These are phyloP conservation scores for Lepisosteus osseus DNA, from an alignment of 2,113 vertebrate species.

Conservation along the genomic window DNA sequence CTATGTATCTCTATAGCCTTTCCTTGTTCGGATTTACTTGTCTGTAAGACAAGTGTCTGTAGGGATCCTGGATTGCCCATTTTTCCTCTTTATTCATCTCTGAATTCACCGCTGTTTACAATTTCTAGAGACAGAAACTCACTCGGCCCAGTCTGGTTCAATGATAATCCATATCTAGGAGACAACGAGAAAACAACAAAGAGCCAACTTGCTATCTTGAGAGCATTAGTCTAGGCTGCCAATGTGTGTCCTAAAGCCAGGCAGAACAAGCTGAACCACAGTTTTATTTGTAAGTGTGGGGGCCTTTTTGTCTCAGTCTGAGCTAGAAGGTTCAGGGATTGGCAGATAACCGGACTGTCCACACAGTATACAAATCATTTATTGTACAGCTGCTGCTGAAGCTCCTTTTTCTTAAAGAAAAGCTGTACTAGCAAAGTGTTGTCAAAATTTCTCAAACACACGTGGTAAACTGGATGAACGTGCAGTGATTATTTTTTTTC, in stretches of 20 bases:
- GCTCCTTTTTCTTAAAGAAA: too few species aligned
- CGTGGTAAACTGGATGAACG: too few species aligned
- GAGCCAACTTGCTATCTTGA: not conserved
- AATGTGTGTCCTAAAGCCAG: slow-evolving; percentile 33
- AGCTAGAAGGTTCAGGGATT: not conserved
- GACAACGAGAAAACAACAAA: not conserved
- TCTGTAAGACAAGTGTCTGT: too few species aligned
- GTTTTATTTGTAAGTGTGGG: not conserved
- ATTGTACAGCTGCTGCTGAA: too few species aligned
- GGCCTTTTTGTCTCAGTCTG: slow-evolving; percentile 6
- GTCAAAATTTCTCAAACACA: too few species aligned
- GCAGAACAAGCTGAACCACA: slow-evolving; percentile 29
- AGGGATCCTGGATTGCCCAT: too few species aligned
- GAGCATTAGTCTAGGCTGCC: not conserved
- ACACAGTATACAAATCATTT: not conserved
- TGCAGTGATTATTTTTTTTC: too few species aligned
- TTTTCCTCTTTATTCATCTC: too few species aligned
- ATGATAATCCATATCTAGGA: slow-evolving; percentile 20
- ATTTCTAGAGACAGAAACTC: not conserved
- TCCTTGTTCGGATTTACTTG: too few species aligned
- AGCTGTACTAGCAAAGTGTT: too few species aligned
- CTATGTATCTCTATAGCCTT: too few species aligned
- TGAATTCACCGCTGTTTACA: too few species aligned
- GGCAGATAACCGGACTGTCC: not conserved
- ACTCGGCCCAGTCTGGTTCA: not conserved